Evolutionary conservation across 2,797 vertebrate species (phyloP).

Genomic region (Microhierax caerulescens): DNA sequence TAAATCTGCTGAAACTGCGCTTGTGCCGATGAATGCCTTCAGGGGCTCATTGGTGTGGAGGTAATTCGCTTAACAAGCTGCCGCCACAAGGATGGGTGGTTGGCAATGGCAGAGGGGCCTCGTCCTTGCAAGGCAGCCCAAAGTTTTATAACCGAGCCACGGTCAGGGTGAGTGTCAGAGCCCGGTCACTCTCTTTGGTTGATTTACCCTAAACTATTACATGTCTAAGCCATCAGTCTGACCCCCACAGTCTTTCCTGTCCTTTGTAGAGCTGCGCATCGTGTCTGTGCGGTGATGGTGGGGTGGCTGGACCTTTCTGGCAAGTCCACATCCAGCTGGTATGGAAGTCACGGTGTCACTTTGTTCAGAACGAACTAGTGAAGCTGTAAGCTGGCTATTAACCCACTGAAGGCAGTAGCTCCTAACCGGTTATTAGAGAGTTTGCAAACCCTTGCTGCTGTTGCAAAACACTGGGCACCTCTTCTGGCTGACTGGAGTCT

Average conservation of each 20-base stretch:
- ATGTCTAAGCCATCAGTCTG: background rate
- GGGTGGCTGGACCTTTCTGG: background rate
- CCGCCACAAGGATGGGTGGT: background rate
- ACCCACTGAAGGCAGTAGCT: background rate
- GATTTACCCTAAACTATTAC: background rate
- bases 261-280: background rate
- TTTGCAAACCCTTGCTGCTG: background rate
- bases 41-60: background rate
- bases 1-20: conserved; percentile 40
- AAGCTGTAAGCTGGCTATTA: background rate
- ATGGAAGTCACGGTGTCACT: background rate
- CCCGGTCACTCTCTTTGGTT: background rate
- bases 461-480: background rate
- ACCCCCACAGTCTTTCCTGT: background rate
- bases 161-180: rapidly evolving
- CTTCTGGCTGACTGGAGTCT: background rate
- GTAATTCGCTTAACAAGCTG: background rate
- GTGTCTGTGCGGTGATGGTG: rapidly evolving
- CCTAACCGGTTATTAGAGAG: background rate
- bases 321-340: rapidly evolving
- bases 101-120: rapidly evolving
- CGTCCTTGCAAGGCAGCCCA: rapidly evolving
- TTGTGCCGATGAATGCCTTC: background rate
- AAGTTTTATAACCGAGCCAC: background rate
- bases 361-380: background rate